Evolutionary conservation across 2,113 vertebrate genomes (phyloP).

Genomic region (Colius striatus): DNA sequence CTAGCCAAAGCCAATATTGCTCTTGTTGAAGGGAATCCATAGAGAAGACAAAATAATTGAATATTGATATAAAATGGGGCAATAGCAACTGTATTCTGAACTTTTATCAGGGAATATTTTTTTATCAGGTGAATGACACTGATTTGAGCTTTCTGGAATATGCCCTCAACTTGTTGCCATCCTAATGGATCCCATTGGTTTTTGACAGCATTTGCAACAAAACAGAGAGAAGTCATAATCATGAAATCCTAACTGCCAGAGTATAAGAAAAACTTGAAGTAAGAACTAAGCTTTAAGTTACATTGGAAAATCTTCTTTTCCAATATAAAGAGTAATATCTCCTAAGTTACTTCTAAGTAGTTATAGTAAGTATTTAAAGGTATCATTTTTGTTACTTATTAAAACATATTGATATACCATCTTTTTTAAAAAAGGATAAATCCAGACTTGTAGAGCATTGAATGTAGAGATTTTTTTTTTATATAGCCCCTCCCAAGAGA

Average conservation of each 20-base stretch:
- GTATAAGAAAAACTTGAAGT: background rate
- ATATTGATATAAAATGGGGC: background rate
- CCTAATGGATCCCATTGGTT: background rate
- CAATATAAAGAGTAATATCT: background rate
- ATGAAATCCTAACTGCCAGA: background rate
- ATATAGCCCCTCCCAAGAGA: background rate
- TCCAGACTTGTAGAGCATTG: background rate
- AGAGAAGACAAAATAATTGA: background rate
- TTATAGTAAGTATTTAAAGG: background rate
- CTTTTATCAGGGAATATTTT: background rate
- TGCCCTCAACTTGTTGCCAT: background rate
- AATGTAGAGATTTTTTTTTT: background rate
- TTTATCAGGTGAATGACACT: background rate
- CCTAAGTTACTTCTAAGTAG: background rate
- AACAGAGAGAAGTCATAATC: background rate
- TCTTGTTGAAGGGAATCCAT: background rate
- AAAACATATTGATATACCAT: background rate
- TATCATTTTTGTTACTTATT: rapidly evolving
- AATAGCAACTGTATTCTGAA: background rate
- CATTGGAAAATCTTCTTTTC: background rate
- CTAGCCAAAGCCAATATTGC: background rate
- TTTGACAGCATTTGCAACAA: background rate
- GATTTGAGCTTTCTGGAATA: background rate
- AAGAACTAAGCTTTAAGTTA: background rate
- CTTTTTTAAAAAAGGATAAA: background rate